phyloP scores from a whole-genome alignment of 2,113 vertebrate genomes.

The Mustelus asterias region DNA sequence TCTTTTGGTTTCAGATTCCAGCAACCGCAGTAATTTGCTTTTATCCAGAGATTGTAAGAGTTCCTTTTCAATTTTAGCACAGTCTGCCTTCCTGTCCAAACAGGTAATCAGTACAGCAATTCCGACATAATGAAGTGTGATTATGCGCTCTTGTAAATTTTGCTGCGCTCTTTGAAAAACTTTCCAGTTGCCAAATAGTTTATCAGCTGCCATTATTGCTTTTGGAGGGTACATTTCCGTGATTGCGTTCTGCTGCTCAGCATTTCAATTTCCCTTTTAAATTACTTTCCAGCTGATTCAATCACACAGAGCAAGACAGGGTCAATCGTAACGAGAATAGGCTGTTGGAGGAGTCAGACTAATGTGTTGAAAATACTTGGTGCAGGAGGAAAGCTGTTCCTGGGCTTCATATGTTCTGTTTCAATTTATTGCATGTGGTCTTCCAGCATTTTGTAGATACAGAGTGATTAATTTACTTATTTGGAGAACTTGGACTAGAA shows the following conservation, averaged over 20 bases:
- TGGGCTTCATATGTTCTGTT: background rate
- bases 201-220: background rate
- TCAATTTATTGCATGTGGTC: background rate
- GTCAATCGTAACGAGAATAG: background rate
- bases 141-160: background rate
- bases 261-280: background rate
- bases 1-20: too few relatives aligned
- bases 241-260: background rate
- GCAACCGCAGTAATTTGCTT: too few relatives aligned
- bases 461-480: background rate
- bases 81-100: background rate
- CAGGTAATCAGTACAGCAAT: background rate
- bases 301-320: background rate
- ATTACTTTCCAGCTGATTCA: background rate
- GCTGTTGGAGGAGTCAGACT: background rate
- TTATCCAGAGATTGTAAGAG: background rate
- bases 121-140: background rate
- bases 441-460: background rate
- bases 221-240: background rate
- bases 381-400: background rate
- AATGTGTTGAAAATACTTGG: background rate
- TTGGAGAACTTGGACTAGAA: background rate
- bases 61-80: background rate
- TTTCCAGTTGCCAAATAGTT: background rate
- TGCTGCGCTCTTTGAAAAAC: background rate